These are phyloP conservation scores for Anomalospiza imberbis DNA, from an alignment of 2,797 vertebrate genomes.

Conservation along the genomic window DNA sequence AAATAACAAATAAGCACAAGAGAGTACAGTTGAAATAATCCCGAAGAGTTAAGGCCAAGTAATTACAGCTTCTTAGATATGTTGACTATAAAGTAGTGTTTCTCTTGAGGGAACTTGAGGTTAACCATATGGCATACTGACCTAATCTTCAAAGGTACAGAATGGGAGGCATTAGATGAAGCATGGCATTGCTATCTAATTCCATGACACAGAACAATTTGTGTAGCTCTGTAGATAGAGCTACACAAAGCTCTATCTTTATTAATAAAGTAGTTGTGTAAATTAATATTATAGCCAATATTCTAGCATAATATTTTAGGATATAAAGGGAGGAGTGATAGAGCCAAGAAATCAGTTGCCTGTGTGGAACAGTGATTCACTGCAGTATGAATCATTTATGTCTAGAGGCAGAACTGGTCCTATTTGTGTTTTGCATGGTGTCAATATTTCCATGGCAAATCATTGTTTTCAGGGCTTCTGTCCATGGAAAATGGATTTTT, in stretches of 20 bases:
- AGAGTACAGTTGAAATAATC: slow-evolving; percentile 34
- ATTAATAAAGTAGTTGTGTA: background rate
- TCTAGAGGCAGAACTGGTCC: background rate
- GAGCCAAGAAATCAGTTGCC: background rate
- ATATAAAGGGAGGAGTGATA: background rate
- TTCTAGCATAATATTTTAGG: background rate
- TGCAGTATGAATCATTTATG: slow-evolving; percentile 18
- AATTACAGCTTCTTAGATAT: slow-evolving; percentile 18
- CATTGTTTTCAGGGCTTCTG: background rate
- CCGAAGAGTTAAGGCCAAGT: slow-evolving; percentile 22
- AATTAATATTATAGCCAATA: background rate
- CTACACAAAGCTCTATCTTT: background rate
- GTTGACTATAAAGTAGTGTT: slow-evolving; percentile 26
- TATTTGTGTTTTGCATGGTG: background rate
- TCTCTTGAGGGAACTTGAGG: slow-evolving; percentile 35
- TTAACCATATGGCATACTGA: slow-evolving; percentile 54
- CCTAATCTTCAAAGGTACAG: slow-evolving; percentile 33
- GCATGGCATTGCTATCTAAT: background rate
- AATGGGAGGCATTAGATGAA: background rate
- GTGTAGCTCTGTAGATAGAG: background rate
- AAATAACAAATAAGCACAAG: slow-evolving; percentile 25
- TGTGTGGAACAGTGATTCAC: slow-evolving; percentile 6
- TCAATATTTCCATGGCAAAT: slow-evolving; percentile 30
- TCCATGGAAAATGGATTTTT: background rate
- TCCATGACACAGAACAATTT: background rate